Percentiles rank a stretch among this genome's conserved stretches.
Conservation (phyloP, 2,888 invertebrate genomes). For the Oasisia sp. region DNA sequence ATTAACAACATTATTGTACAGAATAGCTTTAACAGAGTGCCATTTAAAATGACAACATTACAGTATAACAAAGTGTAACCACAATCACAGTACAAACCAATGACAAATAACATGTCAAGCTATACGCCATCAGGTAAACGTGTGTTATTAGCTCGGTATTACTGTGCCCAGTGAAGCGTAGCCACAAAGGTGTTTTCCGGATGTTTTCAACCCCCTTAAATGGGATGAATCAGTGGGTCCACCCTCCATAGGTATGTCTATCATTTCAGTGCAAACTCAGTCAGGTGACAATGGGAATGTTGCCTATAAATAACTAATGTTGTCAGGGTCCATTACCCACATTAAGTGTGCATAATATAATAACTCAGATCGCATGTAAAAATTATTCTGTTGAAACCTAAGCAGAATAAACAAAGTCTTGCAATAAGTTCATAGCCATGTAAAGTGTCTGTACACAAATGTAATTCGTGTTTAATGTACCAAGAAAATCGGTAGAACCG, state of each 20-base stretch:
- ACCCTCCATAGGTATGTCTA: background rate
- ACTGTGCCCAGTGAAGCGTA: background rate
- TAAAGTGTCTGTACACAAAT: background rate
- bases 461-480: background rate
- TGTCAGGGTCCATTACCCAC: background rate
- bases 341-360: background rate
- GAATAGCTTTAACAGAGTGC: background rate
- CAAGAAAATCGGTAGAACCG: background rate
- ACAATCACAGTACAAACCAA: background rate
- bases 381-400: background rate
- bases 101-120: background rate
- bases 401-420: background rate
- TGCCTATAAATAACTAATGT: background rate
- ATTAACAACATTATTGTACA: background rate
- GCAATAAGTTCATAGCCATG: background rate
- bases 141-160: background rate
- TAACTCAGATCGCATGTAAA: background rate
- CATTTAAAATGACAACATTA: background rate
- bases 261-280: background rate
- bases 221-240: background rate
- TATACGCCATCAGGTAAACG: background rate
- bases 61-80: background rate
- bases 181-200: background rate
- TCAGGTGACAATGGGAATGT: background rate
- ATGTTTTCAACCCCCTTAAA: background rate